Evolutionary conservation across 1,140 invertebrate genomes (phyloP).

Genomic region (Tribolium castaneum): DNA sequence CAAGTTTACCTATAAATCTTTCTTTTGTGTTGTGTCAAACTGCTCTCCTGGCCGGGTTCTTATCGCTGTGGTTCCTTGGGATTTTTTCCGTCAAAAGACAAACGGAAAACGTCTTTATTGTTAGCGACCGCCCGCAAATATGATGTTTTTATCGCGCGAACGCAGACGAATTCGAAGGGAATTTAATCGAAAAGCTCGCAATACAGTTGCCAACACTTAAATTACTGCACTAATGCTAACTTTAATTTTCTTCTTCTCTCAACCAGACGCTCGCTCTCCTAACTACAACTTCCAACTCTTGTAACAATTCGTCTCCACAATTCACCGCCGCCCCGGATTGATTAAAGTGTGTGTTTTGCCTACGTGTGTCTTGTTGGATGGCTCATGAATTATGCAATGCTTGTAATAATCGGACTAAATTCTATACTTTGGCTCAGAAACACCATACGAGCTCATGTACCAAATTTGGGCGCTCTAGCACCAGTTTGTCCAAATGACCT

Average conservation of each 20-base stretch:
- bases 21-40: slow-evolving; percentile 31
- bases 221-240: no score
- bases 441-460: neutral
- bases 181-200: neutral
- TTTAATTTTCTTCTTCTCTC: neutral
- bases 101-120: slow-evolving; percentile 19
- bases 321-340: slow-evolving; percentile 18
- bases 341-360: neutral
- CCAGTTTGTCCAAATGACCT: neutral
- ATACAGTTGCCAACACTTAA: neutral
- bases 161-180: neutral
- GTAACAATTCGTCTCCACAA: slow-evolving; percentile 13
- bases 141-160: slow-evolving; percentile 1
- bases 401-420: neutral
- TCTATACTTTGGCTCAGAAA: neutral
- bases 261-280: neutral
- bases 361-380: slow-evolving; percentile 5
- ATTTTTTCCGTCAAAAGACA: neutral
- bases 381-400: slow-evolving; percentile 7
- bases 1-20: slow-evolving; percentile 33
- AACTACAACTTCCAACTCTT: neutral
- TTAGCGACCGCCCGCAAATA: slow-evolving; percentile 11
- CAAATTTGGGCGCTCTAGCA: neutral
- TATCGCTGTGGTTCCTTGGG: neutral
- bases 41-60: slow-evolving; percentile 11